Conservation (phyloP, 1,140 invertebrate species). For the Chironomus tepperi region DNA sequence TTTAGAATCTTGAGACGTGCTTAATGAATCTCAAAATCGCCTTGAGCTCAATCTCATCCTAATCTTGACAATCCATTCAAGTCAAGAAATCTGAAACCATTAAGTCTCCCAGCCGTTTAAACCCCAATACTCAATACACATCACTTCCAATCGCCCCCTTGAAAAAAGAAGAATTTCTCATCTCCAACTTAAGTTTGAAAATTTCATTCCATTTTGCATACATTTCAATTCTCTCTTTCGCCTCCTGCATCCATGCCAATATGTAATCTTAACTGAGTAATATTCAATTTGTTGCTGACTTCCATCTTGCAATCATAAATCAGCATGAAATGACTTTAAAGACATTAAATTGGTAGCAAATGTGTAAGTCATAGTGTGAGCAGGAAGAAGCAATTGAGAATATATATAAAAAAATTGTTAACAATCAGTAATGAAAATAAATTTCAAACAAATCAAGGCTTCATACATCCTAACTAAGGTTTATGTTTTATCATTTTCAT, state of each 20-base stretch:
- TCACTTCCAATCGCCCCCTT: too few relatives aligned
- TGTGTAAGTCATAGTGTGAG: background rate
- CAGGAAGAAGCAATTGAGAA: background rate
- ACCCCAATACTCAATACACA: too few relatives aligned
- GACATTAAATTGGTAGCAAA: background rate
- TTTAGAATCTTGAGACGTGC: too few relatives aligned
- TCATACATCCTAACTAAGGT: background rate
- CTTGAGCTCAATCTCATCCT: too few relatives aligned
- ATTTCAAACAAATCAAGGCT: constrained; percentile 8
- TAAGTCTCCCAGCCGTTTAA: too few relatives aligned
- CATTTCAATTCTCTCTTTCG: background rate
- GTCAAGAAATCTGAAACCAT: too few relatives aligned
- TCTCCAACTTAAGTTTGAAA: too few relatives aligned
- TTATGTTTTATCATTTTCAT: background rate
- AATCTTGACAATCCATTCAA: too few relatives aligned
- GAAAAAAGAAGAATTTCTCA: too few relatives aligned
- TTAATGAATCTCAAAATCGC: too few relatives aligned
- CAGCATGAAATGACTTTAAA: background rate
- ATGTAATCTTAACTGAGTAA: background rate
- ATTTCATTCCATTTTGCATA: background rate
- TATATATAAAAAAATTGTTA: background rate
- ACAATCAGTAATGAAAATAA: constrained; percentile 14
- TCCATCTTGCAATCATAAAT: constrained; percentile 2
- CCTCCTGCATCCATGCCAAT: background rate
- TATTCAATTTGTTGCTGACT: background rate